Evolutionary conservation across 1,140 invertebrate species (phyloP).

Genomic region (Lepidotrigona ventralis): DNA sequence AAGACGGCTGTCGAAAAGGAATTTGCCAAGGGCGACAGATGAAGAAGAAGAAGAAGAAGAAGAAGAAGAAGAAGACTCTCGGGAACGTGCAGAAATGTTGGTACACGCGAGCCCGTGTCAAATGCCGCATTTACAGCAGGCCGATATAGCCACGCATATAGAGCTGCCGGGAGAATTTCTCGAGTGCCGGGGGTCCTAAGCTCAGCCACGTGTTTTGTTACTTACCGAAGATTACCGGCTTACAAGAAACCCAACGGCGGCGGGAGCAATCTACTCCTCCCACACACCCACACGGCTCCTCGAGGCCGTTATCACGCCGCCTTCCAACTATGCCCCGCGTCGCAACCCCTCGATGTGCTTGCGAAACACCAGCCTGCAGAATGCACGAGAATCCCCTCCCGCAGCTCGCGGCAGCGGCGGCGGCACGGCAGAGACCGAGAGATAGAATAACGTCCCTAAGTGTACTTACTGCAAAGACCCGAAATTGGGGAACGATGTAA

Average conservation of each 20-base stretch:
- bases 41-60: too few relatives aligned
- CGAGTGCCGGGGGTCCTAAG: constrained; percentile 55
- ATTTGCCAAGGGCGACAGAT: too few relatives aligned
- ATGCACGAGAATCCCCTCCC: not conserved
- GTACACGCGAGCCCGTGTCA: constrained; percentile 46
- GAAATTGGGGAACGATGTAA: constrained; percentile 69
- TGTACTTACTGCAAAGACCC: constrained; percentile 68
- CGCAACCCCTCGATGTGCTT: constrained; percentile 23
- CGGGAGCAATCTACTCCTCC: constrained; percentile 53
- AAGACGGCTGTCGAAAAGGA: too few relatives aligned
- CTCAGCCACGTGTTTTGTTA: constrained; percentile 70
- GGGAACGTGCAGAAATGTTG: constrained; percentile 36
- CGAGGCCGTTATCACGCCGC: constrained; percentile 58
- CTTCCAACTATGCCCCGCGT: not conserved
- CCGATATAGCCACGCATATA: constrained; percentile 54
- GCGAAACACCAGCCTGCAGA: constrained; percentile 44
- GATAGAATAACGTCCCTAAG: constrained; percentile 66
- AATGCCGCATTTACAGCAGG: constrained; percentile 57
- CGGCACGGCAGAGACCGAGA: constrained; percentile 31
- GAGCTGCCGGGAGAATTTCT: constrained; percentile 62
- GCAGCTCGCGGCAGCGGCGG: not conserved
- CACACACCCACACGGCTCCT: constrained; percentile 24
- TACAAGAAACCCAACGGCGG: constrained; percentile 68
- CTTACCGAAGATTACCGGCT: constrained; percentile 72
- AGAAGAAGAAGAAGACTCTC: not conserved